phyloP scores from a whole-genome alignment of 2,797 vertebrate genomes.

The Muscicapa comitata region DNA sequence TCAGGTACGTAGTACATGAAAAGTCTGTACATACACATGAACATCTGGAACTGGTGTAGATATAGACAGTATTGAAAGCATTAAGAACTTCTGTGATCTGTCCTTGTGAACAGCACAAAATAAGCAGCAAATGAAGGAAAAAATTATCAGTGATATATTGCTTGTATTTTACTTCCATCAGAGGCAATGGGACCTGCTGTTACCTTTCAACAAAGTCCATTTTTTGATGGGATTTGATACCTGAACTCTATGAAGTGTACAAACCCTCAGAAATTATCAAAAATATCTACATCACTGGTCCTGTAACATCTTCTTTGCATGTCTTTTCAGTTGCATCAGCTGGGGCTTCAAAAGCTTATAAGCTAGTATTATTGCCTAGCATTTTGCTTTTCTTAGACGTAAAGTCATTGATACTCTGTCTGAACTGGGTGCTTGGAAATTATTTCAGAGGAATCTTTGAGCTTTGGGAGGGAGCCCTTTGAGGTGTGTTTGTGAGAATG shows the following conservation, averaged over 20 bases:
- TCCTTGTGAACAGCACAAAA: neutral
- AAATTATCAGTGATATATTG: neutral
- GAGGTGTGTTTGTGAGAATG: neutral
- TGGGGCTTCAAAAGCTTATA: neutral
- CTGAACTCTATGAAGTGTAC: neutral
- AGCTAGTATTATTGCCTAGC: neutral
- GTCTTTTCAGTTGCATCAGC: neutral
- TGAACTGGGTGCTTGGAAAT: neutral
- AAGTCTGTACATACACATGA: neutral
- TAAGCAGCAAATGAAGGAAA: neutral
- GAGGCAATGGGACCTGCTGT: neutral
- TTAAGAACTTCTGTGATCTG: neutral
- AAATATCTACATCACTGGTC: neutral
- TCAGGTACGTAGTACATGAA: rapidly evolving
- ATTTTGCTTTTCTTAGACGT: neutral
- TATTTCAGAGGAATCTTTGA: neutral
- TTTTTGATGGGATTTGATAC: neutral
- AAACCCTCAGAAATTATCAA: neutral
- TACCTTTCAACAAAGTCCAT: neutral
- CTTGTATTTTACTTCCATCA: neutral
- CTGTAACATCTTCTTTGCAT: neutral
- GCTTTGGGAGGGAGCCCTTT: neutral
- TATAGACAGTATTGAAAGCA: neutral
- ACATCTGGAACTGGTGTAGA: neutral
- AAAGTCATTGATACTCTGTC: neutral